A percentile compares a stretch with the other conserved stretches of the same genome.
phyloP scores from a whole-genome alignment of 2,888 invertebrate species.

The Melipona bicolor region DNA sequence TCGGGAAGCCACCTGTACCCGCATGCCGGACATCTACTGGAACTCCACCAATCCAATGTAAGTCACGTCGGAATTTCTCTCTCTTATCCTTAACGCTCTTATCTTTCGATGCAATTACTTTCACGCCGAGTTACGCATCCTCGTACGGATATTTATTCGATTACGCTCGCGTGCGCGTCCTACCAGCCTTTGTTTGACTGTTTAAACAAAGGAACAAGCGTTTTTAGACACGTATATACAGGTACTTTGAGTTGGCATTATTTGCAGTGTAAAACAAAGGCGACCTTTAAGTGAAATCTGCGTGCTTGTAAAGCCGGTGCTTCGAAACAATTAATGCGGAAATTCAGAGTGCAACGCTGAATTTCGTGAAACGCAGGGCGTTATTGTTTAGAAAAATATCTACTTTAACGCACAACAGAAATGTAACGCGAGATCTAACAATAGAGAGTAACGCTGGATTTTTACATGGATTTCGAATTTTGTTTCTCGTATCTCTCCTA shows the following conservation, averaged over 20 bases:
- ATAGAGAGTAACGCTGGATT: background rate
- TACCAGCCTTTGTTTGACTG: background rate
- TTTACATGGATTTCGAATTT: background rate
- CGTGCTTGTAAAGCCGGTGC: background rate
- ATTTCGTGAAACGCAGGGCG: too few relatives aligned
- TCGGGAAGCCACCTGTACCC: conserved; percentile 85
- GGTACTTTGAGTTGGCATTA: conserved; percentile 2
- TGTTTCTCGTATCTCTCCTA: conserved; percentile 19
- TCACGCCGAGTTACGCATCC: conserved; percentile 23
- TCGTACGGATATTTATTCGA: conserved; percentile 16
- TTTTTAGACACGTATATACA: conserved; percentile 11
- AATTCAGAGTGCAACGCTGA: background rate
- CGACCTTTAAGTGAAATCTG: background rate
- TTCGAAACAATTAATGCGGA: background rate
- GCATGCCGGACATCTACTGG: conserved; percentile 86
- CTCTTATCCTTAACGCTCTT: conserved; percentile 7
- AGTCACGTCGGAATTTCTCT: conserved; percentile 75
- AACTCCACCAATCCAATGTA: conserved; percentile 86
- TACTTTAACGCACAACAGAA: background rate
- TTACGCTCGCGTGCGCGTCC: background rate
- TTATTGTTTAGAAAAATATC: background rate
- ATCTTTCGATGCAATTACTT: conserved; percentile 44
- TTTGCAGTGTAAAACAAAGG: conserved; percentile 28
- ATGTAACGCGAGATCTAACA: background rate
- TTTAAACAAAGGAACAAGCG: background rate